Evolutionary conservation across 2,113 vertebrate genomes (phyloP).

Genomic region (Tiliqua scincoides): DNA sequence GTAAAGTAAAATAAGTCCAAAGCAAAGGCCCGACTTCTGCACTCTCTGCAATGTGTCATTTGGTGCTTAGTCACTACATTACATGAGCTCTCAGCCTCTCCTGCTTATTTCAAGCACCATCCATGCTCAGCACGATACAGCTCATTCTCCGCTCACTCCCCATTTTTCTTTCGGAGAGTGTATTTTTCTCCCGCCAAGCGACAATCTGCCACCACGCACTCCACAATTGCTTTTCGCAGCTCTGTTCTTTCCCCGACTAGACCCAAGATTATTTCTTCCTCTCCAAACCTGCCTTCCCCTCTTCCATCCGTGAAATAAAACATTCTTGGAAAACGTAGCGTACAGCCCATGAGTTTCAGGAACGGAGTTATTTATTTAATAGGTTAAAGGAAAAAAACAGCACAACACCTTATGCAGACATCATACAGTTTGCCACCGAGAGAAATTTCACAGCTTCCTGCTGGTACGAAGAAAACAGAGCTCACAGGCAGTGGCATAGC

Average conservation of each 20-base stretch:
- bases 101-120: background rate
- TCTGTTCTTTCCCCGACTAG: slow-evolving; percentile 8
- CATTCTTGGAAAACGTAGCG: slow-evolving; percentile 14
- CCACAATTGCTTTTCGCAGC: slow-evolving; percentile 8
- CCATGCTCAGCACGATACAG: background rate
- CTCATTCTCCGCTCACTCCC: background rate
- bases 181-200: slow-evolving; percentile 11
- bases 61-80: background rate
- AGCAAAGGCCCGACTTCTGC: too few relatives aligned
- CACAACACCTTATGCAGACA: background rate
- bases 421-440: background rate
- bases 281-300: slow-evolving; percentile 1
- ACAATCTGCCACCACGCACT: fast-evolving
- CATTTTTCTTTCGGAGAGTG: background rate
- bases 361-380: background rate
- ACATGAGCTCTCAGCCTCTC: background rate
- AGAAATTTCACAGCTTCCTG: background rate
- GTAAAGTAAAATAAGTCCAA: too few relatives aligned
- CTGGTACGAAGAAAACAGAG: background rate
- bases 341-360: slow-evolving; percentile 1
- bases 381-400: background rate
- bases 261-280: background rate
- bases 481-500: too few relatives aligned
- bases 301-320: background rate
- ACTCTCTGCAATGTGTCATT: too few relatives aligned